These are phyloP conservation scores for Brachyistius frenatus DNA, from an alignment of 2,113 vertebrate genomes.

Conservation along the genomic window DNA sequence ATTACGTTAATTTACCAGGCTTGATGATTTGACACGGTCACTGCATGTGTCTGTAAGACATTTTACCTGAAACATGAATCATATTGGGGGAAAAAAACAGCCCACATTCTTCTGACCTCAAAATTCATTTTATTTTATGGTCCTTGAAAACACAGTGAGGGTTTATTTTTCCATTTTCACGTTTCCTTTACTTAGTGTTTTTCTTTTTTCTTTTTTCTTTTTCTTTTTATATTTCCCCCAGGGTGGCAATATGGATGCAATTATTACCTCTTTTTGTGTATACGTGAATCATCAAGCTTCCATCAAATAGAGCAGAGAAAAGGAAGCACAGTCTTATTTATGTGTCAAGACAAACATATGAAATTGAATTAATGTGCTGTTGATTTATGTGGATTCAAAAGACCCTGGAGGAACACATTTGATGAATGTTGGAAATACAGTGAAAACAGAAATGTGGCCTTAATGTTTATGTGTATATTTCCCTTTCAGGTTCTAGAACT, in stretches of 20 bases:
- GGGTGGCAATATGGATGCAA: conserved; percentile 62
- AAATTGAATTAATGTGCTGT: conserved; percentile 76
- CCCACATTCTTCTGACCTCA: conserved; percentile 21
- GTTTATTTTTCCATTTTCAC: not conserved
- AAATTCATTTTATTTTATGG: conserved; percentile 10
- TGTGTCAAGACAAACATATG: conserved; percentile 67
- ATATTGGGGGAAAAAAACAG: conserved; percentile 19
- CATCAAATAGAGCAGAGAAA: conserved; percentile 55
- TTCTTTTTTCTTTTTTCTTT: conserved; percentile 1
- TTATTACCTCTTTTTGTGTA: conserved; percentile 48
- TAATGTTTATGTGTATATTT: conserved; percentile 54
- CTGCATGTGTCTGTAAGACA: conserved; percentile 21
- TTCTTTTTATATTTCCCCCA: conserved; percentile 31
- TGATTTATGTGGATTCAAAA: conserved; percentile 76
- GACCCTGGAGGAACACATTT: conserved; percentile 60
- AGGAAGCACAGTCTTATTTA: conserved; percentile 60
- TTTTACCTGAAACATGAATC: conserved; percentile 32
- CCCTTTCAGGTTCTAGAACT: conserved; percentile 25
- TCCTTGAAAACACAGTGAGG: conserved; percentile 7
- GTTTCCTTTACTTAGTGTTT: conserved; percentile 31
- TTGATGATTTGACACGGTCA: conserved; percentile 12
- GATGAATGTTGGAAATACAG: conserved; percentile 64
- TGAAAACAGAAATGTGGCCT: conserved; percentile 40
- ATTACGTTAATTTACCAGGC: not conserved
- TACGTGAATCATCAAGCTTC: conserved; percentile 60